Percentiles rank a stretch among this genome's conserved stretches.
phyloP scores from a whole-genome alignment of 2,113 vertebrate species.

The Paralichthys olivaceus region DNA sequence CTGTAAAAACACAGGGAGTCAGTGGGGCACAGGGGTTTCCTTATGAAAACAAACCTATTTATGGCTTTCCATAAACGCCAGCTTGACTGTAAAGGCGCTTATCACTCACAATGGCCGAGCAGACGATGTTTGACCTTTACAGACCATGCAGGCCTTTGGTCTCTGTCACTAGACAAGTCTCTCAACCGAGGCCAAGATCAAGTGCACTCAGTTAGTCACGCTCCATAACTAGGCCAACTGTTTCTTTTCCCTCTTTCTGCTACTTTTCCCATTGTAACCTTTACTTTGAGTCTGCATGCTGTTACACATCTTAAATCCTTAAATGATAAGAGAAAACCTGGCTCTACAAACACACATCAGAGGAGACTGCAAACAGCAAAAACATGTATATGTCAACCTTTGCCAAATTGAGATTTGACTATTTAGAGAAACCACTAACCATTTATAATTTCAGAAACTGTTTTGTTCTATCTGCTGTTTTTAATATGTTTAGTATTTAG shows the following conservation, averaged over 20 bases:
- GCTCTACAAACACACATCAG: neutral
- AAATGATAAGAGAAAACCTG: neutral
- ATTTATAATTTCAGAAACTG: neutral
- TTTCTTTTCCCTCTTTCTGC: slow-evolving; percentile 9
- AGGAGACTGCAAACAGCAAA: neutral
- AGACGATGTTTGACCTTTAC: slow-evolving; percentile 37
- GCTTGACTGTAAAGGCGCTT: slow-evolving; percentile 6
- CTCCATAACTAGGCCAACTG: neutral
- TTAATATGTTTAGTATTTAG: neutral
- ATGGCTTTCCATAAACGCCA: slow-evolving; percentile 20
- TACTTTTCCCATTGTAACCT: slow-evolving; percentile 10
- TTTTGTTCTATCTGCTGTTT: neutral
- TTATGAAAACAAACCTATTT: slow-evolving; percentile 57
- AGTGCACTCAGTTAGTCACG: slow-evolving; percentile 21
- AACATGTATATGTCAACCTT: neutral
- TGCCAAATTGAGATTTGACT: neutral
- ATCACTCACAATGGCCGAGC: slow-evolving; percentile 5
- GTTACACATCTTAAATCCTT: neutral
- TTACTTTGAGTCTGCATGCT: neutral
- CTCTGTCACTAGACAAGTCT: slow-evolving; percentile 25
- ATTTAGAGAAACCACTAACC: slow-evolving; percentile 2
- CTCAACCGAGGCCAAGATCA: neutral
- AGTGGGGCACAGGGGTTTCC: slow-evolving; percentile 15
- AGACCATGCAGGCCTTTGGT: neutral
- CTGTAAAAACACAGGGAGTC: neutral